phyloP scores from a whole-genome alignment of 1,140 invertebrate species.

The Melitaea cinxia region DNA sequence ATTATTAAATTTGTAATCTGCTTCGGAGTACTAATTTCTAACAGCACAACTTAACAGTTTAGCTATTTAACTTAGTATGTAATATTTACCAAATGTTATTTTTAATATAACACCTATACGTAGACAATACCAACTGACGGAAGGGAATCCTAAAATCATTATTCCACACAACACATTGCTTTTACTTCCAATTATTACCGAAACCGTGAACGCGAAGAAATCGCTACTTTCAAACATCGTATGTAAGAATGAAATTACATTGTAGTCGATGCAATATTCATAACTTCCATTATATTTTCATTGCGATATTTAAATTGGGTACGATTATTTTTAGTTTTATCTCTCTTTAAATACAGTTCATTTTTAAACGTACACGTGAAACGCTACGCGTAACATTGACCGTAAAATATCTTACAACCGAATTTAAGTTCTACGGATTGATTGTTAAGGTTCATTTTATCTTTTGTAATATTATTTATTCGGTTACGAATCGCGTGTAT shows the following conservation, averaged over 20 bases:
- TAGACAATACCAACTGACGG: constrained; percentile 3
- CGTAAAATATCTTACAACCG: neutral
- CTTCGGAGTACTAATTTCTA: neutral
- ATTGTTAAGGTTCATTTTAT: constrained; percentile 24
- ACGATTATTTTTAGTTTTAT: constrained; percentile 11
- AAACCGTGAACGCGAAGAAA: neutral
- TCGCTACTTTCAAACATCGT: neutral
- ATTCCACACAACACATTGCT: constrained; percentile 28
- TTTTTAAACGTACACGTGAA: constrained; percentile 5
- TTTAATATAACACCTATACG: neutral
- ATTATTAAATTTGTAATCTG: neutral
- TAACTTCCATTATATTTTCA: constrained; percentile 26
- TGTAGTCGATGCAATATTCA: constrained; percentile 17
- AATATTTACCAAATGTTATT: neutral
- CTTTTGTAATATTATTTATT: constrained; percentile 9
- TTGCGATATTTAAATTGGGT: constrained; percentile 16
- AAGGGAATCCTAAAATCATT: constrained; percentile 31
- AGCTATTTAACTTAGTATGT: neutral
- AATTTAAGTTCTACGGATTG: neutral
- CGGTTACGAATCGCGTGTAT: constrained; percentile 1
- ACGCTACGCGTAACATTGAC: constrained; percentile 14
- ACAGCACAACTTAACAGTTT: neutral
- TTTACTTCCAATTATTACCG: constrained; percentile 30
- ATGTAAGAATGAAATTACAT: constrained; percentile 22
- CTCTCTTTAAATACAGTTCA: constrained; percentile 7